Percentiles rank a stretch among this genome's conserved stretches.
phyloP scores from a whole-genome alignment of 2,113 vertebrate genomes.

The Rafetus swinhoei region DNA sequence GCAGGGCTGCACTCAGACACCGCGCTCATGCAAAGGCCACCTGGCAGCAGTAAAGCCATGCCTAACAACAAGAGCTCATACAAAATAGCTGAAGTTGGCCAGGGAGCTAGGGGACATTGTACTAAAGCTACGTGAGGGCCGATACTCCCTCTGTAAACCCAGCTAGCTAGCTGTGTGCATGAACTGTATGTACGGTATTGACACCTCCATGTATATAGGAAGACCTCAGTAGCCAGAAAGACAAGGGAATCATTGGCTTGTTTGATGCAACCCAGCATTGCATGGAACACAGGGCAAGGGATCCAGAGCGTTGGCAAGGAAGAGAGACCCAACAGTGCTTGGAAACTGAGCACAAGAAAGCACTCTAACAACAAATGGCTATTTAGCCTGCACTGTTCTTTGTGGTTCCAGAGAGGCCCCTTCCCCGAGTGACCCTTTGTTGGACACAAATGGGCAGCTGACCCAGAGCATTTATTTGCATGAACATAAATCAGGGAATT shows the following conservation, averaged over 20 bases:
- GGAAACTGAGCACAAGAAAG: neutral
- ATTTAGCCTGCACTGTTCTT: neutral
- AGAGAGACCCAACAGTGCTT: accelerated
- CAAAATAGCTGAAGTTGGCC: neutral
- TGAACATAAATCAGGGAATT: accelerated
- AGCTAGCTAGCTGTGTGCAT: neutral
- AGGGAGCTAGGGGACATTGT: neutral
- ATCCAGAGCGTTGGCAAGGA: neutral
- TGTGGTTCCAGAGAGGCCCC: accelerated
- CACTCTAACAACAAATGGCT: accelerated
- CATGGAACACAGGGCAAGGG: constrained; percentile 5
- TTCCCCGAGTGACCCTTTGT: neutral
- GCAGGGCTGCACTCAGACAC: neutral
- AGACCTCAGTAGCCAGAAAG: neutral
- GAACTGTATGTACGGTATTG: neutral
- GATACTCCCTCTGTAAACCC: constrained; percentile 16
- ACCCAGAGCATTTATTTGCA: accelerated
- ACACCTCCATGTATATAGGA: neutral
- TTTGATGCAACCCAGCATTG: neutral
- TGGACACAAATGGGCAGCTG: neutral
- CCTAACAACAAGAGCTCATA: neutral
- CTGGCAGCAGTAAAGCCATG: accelerated
- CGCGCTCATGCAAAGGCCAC: neutral
- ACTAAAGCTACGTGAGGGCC: neutral
- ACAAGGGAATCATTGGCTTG: neutral